Base-by-base conservation (phyloP, 2,113 vertebrate genomes). In the Alligator mississippiensis region DNA sequence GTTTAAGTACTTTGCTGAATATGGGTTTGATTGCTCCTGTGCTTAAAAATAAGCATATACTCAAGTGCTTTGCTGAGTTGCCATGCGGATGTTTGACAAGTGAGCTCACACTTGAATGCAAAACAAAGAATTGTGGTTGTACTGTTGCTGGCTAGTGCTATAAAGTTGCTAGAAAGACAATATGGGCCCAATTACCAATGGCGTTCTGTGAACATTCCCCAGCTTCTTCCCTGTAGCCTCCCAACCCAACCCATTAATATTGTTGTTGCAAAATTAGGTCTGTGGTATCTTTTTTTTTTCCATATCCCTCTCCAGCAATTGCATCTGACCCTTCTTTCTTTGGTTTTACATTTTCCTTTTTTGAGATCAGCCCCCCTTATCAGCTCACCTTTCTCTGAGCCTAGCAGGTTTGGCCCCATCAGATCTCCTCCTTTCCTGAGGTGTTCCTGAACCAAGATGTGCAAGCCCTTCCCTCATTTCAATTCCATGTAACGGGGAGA, bases 401-500 rank as follows among this genome's bases (percentile, higher is more conserved):
- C 63, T 88, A 89, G 93, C 89, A 92, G 84, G 70, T 89, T 96
- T 93, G 95, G 82, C 78, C 30, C 47, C 87, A 21, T 47, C 47
- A 47, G 47, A 47, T 47, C 47, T 47, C 47, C 58, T 90, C 28
- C 25, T 70, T 28, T 97, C 96, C 91, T 96, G 85, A 80, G 89
- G 63, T 90, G 66, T 30, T 95, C 38, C 68, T 21, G 55, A 94
- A 91, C 85, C 87, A 88, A 91, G 72, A 93, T 92, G 61, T 93
- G 96, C 85, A 96, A 94, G 82, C 58, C 85, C 63, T 55, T 75
- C 54, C 70, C 95, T 97, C 77, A 95, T 97, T 97, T 97, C 92
- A 83, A 87, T 96, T 93, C 79, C 84, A 91, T 93, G 85, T 89
- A 83, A 90, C 87, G 94, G 91, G 79, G 89, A 86, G 96, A 97